Base-by-base conservation (phyloP, 2,888 invertebrate genomes). In the Drosophila recens region DNA sequence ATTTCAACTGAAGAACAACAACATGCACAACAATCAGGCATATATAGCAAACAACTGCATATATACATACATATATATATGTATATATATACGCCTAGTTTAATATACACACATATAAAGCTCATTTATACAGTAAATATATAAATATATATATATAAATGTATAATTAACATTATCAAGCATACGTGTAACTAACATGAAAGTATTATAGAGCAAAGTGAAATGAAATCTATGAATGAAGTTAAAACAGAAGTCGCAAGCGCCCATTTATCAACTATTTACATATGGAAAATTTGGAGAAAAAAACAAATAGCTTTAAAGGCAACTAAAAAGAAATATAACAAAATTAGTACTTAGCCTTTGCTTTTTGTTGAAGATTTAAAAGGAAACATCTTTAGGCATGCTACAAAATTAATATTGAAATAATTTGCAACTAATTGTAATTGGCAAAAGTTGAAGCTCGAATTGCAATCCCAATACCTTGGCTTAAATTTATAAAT, bases 11-110 rank as follows among this genome's bases (percentile, higher is more conserved):
- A 82, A 74, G 68, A 81, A 79, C 59, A 84, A 82, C 67, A 84
- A 58, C 58, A 87, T 89, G 88, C 85, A 89, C 89, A 89, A 86
- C 88, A 86, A 87, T 89, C 85, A 89, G 88, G 85, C 85, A 89
- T 84, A 89, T 83, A 84, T 86, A 77, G 68, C 74, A 87, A 72
- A 81, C 66, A 79, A 56, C 86, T 82, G 75, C 67, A 82, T 79
- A 80, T 65, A 83, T 64, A 75, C 59, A 82, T 70, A 80, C 63
- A 17, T 79, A 80, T 65, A n/a, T n/a, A 83, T 62, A 75, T 62
- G 79, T 70, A 80, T 65, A 69, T 66, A 80, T 63, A 69, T 70
- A 67, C 49, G 65, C 70, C 62, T 77, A 81, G 75, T 79, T 80
- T 82, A 82, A 70, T 82, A 72, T 67, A 82, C 59, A 82, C 69